Conservation (phyloP, 1,140 invertebrate genomes). For the Sweltsa coloradensis region DNA sequence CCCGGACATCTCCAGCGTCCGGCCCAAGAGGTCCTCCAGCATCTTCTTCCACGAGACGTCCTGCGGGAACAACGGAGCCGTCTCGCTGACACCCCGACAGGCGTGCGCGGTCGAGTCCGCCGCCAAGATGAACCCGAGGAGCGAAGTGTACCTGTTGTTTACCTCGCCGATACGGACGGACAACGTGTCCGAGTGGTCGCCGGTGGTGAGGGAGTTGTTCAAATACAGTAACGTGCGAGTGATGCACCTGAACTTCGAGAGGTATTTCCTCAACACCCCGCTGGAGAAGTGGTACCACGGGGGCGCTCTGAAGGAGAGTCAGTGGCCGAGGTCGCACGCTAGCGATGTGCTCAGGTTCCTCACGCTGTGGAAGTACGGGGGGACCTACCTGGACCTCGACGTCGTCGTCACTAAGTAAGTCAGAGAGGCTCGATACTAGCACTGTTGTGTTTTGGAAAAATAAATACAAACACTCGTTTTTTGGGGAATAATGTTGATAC, state of each 20-base stretch:
- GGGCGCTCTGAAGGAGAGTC: conserved; percentile 34
- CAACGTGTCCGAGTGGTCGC: background rate
- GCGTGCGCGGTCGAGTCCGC: conserved; percentile 29
- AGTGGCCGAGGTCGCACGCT: conserved; percentile 40
- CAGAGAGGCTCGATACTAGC: too few relatives aligned
- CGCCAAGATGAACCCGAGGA: conserved; percentile 15
- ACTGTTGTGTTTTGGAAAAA: too few relatives aligned
- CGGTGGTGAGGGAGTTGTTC: background rate
- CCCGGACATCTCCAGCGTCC: background rate
- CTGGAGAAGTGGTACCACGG: conserved; percentile 42
- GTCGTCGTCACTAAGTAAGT: conserved; percentile 44
- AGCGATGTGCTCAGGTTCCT: conserved; percentile 56
- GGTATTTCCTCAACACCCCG: conserved; percentile 31
- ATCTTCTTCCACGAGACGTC: conserved; percentile 11
- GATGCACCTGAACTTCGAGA: background rate
- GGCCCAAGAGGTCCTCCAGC: background rate
- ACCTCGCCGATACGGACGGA: background rate
- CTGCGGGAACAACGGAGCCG: background rate
- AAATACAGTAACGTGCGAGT: background rate
- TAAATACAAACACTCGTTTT: too few relatives aligned
- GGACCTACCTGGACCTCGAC: conserved; percentile 66
- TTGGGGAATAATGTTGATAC: too few relatives aligned
- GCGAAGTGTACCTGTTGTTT: conserved; percentile 6
- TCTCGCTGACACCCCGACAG: conserved; percentile 17
- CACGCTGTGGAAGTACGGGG: conserved; percentile 62